phyloP scores from a whole-genome alignment of 2,113 vertebrate genomes.

The Plotosus lineatus region DNA sequence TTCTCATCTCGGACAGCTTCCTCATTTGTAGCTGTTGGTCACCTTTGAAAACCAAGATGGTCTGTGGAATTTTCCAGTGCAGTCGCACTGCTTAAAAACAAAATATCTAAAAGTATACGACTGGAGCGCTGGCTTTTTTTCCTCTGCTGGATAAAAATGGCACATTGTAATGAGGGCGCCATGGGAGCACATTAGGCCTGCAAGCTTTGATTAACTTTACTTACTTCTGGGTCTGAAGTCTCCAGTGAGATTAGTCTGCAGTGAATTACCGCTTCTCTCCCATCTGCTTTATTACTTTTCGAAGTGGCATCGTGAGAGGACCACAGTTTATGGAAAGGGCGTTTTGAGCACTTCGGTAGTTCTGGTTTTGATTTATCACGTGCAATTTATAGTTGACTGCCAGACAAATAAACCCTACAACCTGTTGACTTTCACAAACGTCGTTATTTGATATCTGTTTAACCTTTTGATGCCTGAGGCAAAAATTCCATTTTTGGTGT shows the following conservation, averaged over 20 bases:
- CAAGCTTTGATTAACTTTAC: constrained; percentile 65
- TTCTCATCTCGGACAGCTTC: constrained; percentile 12
- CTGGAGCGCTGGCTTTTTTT: constrained; percentile 19
- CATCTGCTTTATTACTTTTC: not conserved
- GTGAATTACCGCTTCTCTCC: constrained; percentile 55
- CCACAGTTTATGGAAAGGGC: not conserved
- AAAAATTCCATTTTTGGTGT: too few relatives aligned
- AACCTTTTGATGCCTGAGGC: too few relatives aligned
- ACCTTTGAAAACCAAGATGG: constrained; percentile 21
- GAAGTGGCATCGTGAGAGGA: not conserved
- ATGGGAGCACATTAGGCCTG: constrained; percentile 61
- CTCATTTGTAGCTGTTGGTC: constrained; percentile 12
- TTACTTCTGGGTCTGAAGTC: constrained; percentile 64
- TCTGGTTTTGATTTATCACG: not conserved
- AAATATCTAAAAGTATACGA: not conserved
- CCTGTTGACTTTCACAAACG: too few relatives aligned
- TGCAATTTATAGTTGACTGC: not conserved
- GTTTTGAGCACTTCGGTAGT: not conserved
- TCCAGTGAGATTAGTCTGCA: constrained; percentile 56
- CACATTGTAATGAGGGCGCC: constrained; percentile 47
- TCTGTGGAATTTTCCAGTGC: not conserved
- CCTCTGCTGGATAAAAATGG: not conserved
- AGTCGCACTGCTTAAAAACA: not conserved
- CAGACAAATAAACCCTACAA: too few relatives aligned
- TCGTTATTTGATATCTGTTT: too few relatives aligned